Base-by-base conservation (phyloP, 2,888 invertebrate genomes). In the Volucella zonaria region DNA sequence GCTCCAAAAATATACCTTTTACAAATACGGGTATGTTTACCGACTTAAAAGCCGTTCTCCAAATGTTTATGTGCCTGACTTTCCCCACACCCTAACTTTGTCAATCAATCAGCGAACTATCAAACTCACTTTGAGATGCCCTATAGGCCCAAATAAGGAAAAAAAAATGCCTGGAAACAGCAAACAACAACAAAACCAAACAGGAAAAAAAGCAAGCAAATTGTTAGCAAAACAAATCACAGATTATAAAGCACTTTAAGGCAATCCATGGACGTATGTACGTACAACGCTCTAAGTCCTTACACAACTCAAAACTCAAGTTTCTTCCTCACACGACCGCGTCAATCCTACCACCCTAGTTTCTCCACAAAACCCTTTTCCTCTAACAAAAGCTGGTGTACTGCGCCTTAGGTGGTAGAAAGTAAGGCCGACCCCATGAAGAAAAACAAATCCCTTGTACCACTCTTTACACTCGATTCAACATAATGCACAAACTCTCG, bases 191-290 rank as follows among this genome's bases (percentile, higher is more conserved):
- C 15, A 14, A 42, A 43, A 31, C 11, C 2, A 70, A 18, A 23
- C 11, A 31, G n/a, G 1, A 4, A 18, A 23, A 18, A 43, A 52
- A 43, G n/a, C 45, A 11, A 14, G 8, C 12, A 58, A 76, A 6
- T 31, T 54, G 54, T 66, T 81, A 47, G 31, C 66, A 66, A 47
- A 70, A 59, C 64, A 82, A 71, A 76, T 76, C 76, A 59, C 64
- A 23, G 47, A 76, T 42, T 62, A 52, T 42, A 59, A 31, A 51
- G 47, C 31, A 12, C 56, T 45, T 47, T 11, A 45, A 45, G 42
- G 40, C 64, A 56, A 71, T 71, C 49, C 40, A 45, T 14, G 23
- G 11, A 56, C 56, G 49, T 58, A 58, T 58, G 47, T n/a, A 18
- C 14, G 42, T 31, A 31, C 31, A 31, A 31, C 31, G 31, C 6